phyloP scores from a whole-genome alignment of 2,888 invertebrate species.

The Adelognathus sp. region DNA sequence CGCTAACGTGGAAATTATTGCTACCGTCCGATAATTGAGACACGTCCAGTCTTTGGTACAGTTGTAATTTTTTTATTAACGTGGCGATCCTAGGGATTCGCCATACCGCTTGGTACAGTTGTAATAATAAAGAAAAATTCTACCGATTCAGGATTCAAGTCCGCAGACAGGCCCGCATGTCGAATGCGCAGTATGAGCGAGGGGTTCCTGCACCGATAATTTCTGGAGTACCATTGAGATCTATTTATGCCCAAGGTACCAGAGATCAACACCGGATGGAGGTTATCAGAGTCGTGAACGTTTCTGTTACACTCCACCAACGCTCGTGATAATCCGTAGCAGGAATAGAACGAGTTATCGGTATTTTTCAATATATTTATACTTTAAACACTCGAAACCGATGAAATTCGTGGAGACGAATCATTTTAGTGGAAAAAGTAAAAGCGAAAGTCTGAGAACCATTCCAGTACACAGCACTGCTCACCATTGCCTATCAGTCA shows the following conservation, averaged over 20 bases:
- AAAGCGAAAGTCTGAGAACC: too few relatives aligned
- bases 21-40: too few relatives aligned
- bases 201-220: conserved; percentile 43
- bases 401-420: neutral
- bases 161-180: conserved; percentile 39
- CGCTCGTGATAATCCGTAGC: neutral
- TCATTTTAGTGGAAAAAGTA: neutral
- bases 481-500: too few relatives aligned
- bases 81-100: too few relatives aligned
- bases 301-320: neutral
- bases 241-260: conserved; percentile 40
- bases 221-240: conserved; percentile 51
- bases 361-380: neutral
- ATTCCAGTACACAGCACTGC: too few relatives aligned
- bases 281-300: conserved; percentile 39
- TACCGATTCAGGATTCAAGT: neutral
- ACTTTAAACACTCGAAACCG: neutral
- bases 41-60: too few relatives aligned
- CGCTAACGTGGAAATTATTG: too few relatives aligned
- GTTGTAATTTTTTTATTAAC: too few relatives aligned
- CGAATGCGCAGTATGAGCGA: conserved; percentile 27
- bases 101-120: too few relatives aligned
- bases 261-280: conserved; percentile 40
- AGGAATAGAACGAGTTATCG: neutral
- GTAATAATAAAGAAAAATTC: conserved; percentile 10